phyloP scores from a whole-genome alignment of 2,113 vertebrate species.

The Rhombomys opimus region DNA sequence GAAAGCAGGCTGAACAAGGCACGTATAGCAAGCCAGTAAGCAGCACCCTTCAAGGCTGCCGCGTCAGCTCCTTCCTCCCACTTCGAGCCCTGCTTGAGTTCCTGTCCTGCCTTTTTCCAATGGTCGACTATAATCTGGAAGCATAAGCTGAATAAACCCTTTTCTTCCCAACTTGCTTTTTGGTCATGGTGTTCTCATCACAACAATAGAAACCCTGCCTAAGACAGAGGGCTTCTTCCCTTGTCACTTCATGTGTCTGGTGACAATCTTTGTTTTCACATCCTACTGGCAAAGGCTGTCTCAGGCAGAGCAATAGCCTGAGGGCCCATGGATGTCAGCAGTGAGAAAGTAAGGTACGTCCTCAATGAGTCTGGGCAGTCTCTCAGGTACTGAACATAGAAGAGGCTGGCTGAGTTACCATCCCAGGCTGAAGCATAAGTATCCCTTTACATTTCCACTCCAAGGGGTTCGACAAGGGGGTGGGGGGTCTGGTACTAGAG shows the following conservation, averaged over 20 bases:
- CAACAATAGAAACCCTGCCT: background rate
- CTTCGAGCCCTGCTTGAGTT: background rate
- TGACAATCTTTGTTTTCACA: background rate
- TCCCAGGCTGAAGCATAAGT: background rate
- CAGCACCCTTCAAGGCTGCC: background rate
- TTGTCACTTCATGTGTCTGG: background rate
- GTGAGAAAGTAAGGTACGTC: no score
- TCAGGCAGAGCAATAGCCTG: accelerated
- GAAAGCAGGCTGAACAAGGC: background rate
- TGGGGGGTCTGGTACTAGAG: accelerated
- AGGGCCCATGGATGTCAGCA: no score
- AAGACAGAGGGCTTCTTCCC: background rate
- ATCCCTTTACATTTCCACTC: background rate
- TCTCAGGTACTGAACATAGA: accelerated
- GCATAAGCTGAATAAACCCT: background rate
- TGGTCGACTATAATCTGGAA: background rate
- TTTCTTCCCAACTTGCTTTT: background rate
- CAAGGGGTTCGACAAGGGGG: accelerated
- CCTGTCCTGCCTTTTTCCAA: background rate
- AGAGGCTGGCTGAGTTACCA: accelerated
- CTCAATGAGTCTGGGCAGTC: background rate
- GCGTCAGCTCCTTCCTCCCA: background rate
- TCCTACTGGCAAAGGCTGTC: background rate
- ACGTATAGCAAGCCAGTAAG: background rate
- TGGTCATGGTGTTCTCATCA: background rate